A percentile compares a stretch with the other conserved stretches of the same genome.
Evolutionary conservation across 2,888 invertebrate species (phyloP).

Genomic region (Melanchra persicariae): DNA sequence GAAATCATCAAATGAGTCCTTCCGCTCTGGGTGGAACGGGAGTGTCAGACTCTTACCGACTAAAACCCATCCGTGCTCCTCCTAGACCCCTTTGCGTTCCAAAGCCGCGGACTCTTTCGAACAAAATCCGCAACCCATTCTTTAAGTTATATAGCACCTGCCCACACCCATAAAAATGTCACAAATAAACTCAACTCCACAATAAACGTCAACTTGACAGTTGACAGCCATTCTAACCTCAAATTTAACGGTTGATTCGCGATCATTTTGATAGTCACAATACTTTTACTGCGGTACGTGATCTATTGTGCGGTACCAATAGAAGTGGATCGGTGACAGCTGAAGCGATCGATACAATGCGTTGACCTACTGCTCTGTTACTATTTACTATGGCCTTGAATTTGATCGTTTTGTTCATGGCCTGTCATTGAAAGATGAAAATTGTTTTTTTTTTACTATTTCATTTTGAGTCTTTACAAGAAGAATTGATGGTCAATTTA

Average conservation of each 20-base stretch:
- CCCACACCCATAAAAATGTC: neutral
- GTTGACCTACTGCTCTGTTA: conserved; percentile 49
- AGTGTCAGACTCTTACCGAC: too few relatives aligned
- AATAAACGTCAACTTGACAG: conserved; percentile 23
- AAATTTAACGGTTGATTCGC: conserved; percentile 46
- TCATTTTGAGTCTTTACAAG: neutral
- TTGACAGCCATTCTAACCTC: conserved; percentile 6
- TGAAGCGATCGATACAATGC: conserved; percentile 40
- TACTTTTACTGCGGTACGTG: conserved; percentile 51
- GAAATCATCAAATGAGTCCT: too few relatives aligned
- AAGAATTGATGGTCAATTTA: too few relatives aligned
- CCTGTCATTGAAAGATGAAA: neutral
- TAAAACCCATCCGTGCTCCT: too few relatives aligned
- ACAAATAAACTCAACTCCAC: conserved; percentile 9
- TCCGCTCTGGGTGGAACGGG: too few relatives aligned
- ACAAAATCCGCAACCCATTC: too few relatives aligned
- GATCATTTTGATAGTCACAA: conserved; percentile 16
- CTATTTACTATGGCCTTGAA: conserved; percentile 51
- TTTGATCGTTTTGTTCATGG: conserved; percentile 13
- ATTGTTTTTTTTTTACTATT: neutral
- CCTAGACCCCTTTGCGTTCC: too few relatives aligned
- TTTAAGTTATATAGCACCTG: neutral
- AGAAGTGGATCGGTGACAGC: conserved; percentile 52
- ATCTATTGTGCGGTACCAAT: conserved; percentile 25
- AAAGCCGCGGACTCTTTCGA: too few relatives aligned